Base-by-base conservation (phyloP, 2,797 vertebrate genomes). In the Holocentrus rufus region DNA sequence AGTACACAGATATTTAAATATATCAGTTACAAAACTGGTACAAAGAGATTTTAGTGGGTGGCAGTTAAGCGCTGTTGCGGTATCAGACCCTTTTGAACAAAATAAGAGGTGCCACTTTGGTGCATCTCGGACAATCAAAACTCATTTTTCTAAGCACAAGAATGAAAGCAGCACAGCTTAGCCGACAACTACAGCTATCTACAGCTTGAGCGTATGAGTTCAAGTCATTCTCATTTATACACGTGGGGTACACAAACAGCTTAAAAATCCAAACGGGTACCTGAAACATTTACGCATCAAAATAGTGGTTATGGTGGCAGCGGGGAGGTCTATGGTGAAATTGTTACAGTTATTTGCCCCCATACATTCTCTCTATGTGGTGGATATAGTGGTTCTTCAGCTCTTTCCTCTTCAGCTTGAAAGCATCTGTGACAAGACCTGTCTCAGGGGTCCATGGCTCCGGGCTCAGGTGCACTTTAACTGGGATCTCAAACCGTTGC, bases 391-490 rank as follows among this genome's bases (percentile, higher is more conserved):
- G 96, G 90, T 98, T 97, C 93, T 96, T 98, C 83, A 99, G 91
- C 87, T 98, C 97, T 90, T 96, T 99, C 87, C 98, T 95, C 92
- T 98, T 99, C 88, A 99, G 91, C 89, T 99, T 99, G 91, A 99
- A 99, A 0, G 98, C 98, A 1, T 99, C 98, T 0, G 98, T 99
- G 61, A 99, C 98, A 0, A 99, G 89, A 36, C 98, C 98, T 0
- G 97, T 99, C 92, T 99, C 98, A 0, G 98, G 98, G 1, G 98
- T 99, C 98, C 98, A 99, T 0, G 97, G 96, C n/a, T 99, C 98
- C 0, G 98, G 95, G 85, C 97, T 99, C 74, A 99, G 83, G 49
- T 95, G 93, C 11, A 99, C 98, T 86, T 98, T 99, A 79, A 97
- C 86, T 17, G 98, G 98, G 55, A 97, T 97, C 93, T 99, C 98